A percentile compares a stretch with the other conserved stretches of the same genome.
Evolutionary conservation across 1,140 invertebrate species (phyloP).

Genomic region (Acromyrmex charruanus): DNA sequence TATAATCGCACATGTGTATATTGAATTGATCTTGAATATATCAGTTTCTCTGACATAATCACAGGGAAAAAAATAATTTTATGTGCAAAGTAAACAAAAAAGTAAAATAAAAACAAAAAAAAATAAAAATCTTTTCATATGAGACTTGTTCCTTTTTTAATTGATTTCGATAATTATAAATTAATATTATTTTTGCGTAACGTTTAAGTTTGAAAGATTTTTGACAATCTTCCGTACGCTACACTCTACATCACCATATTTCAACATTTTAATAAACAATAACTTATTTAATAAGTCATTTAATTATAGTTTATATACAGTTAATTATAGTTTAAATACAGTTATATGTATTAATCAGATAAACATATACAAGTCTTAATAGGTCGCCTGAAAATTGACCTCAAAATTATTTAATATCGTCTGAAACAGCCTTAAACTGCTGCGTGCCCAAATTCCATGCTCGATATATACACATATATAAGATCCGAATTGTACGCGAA

Average conservation of each 20-base stretch:
- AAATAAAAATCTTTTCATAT: neutral
- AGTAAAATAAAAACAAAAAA: neutral
- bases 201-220: neutral
- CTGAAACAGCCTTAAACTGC: neutral
- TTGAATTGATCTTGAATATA: neutral
- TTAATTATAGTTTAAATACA: too few species aligned
- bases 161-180: neutral
- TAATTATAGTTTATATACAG: too few species aligned
- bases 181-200: neutral
- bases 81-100: neutral
- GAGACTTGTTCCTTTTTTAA: neutral
- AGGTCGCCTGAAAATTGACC: neutral
- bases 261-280: neutral
- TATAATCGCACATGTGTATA: neutral
- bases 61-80: neutral
- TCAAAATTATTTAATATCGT: conserved; percentile 20
- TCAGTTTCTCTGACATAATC: neutral
- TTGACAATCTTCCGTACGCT: too few species aligned
- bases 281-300: neutral
- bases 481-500: conserved; percentile 22
- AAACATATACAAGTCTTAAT: neutral
- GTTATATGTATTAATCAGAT: neutral
- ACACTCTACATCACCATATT: neutral
- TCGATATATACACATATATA: neutral
- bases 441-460: conserved; percentile 32